Conservation (phyloP, 2,888 invertebrate species). For the Gastracanthus pulcherrimus region DNA sequence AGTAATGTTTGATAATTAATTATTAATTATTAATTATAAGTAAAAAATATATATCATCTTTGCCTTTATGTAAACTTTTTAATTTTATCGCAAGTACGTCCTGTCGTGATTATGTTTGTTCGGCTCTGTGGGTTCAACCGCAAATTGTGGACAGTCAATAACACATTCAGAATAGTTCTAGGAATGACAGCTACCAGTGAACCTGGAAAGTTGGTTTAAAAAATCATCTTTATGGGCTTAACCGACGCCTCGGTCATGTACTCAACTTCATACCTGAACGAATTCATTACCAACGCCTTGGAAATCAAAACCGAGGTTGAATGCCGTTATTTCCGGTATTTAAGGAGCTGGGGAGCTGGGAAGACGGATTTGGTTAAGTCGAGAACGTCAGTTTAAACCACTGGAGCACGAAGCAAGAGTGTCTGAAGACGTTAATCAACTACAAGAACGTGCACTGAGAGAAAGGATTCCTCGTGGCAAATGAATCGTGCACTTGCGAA, state of each 20-base stretch:
- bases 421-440: background rate
- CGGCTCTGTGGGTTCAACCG: too few species aligned
- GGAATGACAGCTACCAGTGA: too few species aligned
- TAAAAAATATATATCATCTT: too few species aligned
- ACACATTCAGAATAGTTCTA: too few species aligned
- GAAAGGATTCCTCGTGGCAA: background rate
- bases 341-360: background rate
- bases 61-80: too few species aligned
- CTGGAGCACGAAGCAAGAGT: background rate
- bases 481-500: too few species aligned
- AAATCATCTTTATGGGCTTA: background rate
- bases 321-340: background rate
- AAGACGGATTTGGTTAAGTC: background rate
- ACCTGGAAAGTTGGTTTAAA: too few species aligned
- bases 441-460: constrained; percentile 5
- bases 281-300: background rate
- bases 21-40: too few species aligned
- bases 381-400: background rate
- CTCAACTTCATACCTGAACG: background rate
- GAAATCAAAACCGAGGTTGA: background rate
- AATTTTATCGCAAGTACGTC: too few species aligned
- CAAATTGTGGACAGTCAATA: too few species aligned
- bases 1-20: too few species aligned
- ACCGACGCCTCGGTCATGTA: background rate
- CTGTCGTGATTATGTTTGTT: too few species aligned